These are phyloP conservation scores for Bombylius discolor DNA, from an alignment of 2,888 invertebrate genomes.

Conservation along the genomic window DNA sequence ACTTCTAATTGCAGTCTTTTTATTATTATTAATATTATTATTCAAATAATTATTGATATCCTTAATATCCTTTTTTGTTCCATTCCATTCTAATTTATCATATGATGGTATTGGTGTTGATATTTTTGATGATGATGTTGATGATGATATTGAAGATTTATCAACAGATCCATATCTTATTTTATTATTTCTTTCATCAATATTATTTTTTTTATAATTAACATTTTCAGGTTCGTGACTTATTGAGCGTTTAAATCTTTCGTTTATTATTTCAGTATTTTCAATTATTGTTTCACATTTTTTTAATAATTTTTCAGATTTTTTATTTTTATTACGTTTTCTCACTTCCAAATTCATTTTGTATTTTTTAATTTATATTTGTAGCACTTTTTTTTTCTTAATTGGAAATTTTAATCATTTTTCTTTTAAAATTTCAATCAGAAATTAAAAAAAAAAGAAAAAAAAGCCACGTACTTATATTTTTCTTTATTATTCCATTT, in stretches of 20 bases:
- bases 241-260: constrained; percentile 31
- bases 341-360: constrained; percentile 3
- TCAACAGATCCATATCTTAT: constrained; percentile 6
- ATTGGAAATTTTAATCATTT: no score
- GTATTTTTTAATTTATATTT: no score
- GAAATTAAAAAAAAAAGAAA: no score
- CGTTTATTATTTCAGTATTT: constrained; percentile 20
- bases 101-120: constrained; percentile 1
- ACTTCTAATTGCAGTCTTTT: no score
- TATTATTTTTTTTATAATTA: background rate
- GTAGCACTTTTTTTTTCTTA: no score
- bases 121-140: background rate
- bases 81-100: constrained; percentile 1
- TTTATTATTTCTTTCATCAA: background rate
- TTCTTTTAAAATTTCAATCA: no score
- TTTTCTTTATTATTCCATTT: no score
- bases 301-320: constrained; percentile 3
- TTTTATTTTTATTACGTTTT: constrained; percentile 7
- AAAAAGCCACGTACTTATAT: no score
- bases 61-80: background rate
- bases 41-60: background rate
- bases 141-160: constrained; percentile 8
- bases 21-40: no score
- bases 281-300: constrained; percentile 3
- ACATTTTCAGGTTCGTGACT: constrained; percentile 20